phyloP scores from a whole-genome alignment of 2,797 vertebrate genomes.

The Myripristis jacobus region DNA sequence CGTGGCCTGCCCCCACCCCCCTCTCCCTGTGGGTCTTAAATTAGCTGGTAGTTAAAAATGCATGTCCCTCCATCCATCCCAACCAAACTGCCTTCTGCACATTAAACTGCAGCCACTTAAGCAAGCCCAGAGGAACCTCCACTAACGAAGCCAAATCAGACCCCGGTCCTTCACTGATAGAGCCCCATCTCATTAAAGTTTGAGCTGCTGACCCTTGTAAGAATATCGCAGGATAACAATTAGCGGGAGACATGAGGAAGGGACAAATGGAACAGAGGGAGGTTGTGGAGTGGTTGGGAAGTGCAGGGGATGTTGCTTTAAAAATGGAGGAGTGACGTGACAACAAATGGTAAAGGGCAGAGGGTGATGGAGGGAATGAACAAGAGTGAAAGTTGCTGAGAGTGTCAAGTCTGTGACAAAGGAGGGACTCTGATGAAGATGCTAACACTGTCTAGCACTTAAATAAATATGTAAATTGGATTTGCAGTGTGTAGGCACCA shows the following conservation, averaged over 20 bases:
- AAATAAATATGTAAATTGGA: no score
- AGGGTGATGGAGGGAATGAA: background rate
- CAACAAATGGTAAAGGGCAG: conserved; percentile 32
- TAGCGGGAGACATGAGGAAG: conserved; percentile 52
- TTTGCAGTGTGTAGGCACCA: no score
- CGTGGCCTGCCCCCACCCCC: conserved; percentile 17
- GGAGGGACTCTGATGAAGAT: no score
- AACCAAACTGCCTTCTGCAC: conserved; percentile 68
- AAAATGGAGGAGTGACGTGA: conserved; percentile 66
- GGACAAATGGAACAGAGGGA: conserved; percentile 47
- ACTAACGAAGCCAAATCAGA: conserved; percentile 75
- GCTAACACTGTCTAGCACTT: no score
- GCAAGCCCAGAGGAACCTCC: conserved; percentile 76
- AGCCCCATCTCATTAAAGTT: conserved; percentile 79
- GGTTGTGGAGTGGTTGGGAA: conserved; percentile 37
- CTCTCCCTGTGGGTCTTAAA: conserved; percentile 68
- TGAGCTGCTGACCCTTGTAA: conserved; percentile 64
- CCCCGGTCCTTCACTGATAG: conserved; percentile 66
- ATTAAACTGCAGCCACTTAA: conserved; percentile 84
- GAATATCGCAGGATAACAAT: conserved; percentile 69
- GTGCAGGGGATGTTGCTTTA: conserved; percentile 45
- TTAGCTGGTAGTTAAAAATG: conserved; percentile 80
- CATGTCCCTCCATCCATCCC: conserved; percentile 60
- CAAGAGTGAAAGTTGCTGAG: background rate
- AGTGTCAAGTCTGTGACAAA: background rate